phyloP scores from a whole-genome alignment of 1,140 invertebrate genomes.

The Chironomus striatipennis region DNA sequence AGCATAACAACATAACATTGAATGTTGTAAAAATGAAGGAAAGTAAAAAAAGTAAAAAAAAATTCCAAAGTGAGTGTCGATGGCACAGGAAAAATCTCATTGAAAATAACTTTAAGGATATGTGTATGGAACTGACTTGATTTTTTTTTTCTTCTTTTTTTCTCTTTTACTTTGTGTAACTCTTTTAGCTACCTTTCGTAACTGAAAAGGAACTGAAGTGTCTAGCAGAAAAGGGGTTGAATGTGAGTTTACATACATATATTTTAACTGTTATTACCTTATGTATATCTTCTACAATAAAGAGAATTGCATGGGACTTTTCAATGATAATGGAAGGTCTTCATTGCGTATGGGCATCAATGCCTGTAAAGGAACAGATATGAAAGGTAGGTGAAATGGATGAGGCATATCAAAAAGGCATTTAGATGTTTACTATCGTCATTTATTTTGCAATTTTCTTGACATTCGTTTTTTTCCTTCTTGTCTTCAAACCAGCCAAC shows the following conservation, averaged over 20 bases:
- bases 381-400: not conserved
- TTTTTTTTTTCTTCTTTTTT: not conserved
- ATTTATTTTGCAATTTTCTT: constrained; percentile 5
- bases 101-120: not conserved
- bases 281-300: too few species aligned
- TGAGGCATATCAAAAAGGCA: not conserved
- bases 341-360: not conserved
- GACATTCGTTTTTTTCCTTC: too few species aligned
- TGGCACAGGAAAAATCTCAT: constrained; percentile 12
- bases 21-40: not conserved
- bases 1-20: constrained; percentile 11
- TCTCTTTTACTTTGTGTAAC: too few species aligned
- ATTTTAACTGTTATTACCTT: constrained; percentile 11
- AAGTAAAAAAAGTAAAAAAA: not conserved
- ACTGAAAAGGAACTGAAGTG: not conserved
- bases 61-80: not conserved
- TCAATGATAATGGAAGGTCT: not conserved
- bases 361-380: too few species aligned
- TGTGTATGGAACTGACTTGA: not conserved
- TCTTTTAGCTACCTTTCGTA: not conserved
- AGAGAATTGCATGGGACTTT: constrained; percentile 5
- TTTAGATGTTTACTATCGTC: not conserved
- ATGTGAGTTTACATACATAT: constrained; percentile 13
- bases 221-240: not conserved
- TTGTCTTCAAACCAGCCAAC: too few species aligned